Evolutionary conservation across 2,113 vertebrate genomes (phyloP).

Genomic region (Prinia subflava): DNA sequence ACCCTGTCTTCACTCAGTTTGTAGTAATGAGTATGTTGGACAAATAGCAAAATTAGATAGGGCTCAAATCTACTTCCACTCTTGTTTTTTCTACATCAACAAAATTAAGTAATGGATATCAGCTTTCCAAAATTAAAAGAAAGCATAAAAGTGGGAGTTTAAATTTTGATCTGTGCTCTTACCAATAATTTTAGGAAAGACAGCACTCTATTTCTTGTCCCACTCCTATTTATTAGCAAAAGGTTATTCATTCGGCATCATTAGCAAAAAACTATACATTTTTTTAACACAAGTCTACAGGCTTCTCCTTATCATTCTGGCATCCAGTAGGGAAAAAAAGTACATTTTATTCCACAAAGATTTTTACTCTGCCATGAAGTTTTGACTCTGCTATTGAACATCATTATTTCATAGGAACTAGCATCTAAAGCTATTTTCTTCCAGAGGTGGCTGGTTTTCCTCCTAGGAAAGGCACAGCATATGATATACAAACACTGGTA

Average conservation of each 20-base stretch:
- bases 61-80: neutral
- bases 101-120: neutral
- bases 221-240: neutral
- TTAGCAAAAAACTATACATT: neutral
- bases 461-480: neutral
- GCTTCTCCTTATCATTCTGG: neutral
- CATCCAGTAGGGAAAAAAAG: neutral
- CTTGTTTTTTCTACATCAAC: neutral
- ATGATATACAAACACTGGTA: neutral
- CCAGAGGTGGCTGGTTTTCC: neutral
- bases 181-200: neutral
- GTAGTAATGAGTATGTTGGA: neutral
- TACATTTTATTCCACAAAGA: neutral
- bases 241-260: neutral
- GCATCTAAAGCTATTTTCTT: neutral
- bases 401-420: neutral
- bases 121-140: neutral
- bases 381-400: neutral
- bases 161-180: neutral
- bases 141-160: neutral
- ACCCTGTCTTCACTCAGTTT: neutral
- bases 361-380: neutral
- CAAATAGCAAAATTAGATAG: neutral
- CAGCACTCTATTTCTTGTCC: neutral
- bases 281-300: neutral